A percentile compares a stretch with the other conserved stretches of the same genome.
Conservation (phyloP, 1,140 invertebrate species). For the Sinonovacula constricta region DNA sequence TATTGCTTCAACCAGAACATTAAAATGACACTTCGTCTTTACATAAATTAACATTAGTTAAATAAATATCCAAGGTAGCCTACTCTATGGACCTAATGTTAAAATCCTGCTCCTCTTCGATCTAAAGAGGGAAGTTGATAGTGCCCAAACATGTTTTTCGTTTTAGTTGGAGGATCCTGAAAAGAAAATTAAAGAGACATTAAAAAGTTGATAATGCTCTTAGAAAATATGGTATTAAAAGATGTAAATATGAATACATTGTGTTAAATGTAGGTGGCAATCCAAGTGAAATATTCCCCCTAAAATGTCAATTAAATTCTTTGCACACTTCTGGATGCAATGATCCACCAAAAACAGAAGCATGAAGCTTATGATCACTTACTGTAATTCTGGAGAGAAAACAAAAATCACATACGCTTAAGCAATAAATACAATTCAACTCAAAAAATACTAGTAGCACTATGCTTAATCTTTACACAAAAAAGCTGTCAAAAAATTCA, state of each 20-base stretch:
- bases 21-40: too few species aligned
- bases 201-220: not conserved
- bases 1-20: too few species aligned
- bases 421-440: too few species aligned
- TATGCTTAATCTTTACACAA: too few species aligned
- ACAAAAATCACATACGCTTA: too few species aligned
- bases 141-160: slow-evolving; percentile 66
- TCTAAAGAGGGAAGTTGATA: slow-evolving; percentile 69
- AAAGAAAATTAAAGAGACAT: slow-evolving; percentile 24
- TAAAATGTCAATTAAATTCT: not conserved
- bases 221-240: not conserved
- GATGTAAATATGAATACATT: not conserved
- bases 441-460: too few species aligned
- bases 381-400: not conserved
- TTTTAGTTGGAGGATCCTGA: slow-evolving; percentile 62
- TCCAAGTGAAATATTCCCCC: not conserved
- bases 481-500: too few species aligned
- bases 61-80: too few species aligned
- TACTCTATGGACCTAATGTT: too few species aligned
- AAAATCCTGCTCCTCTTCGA: slow-evolving; percentile 45
- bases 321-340: not conserved
- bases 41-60: too few species aligned
- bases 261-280: not conserved
- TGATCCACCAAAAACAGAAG: not conserved
- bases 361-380: not conserved